Base-by-base conservation (phyloP, 2,797 vertebrate species). In the Brachyalestes nurse region DNA sequence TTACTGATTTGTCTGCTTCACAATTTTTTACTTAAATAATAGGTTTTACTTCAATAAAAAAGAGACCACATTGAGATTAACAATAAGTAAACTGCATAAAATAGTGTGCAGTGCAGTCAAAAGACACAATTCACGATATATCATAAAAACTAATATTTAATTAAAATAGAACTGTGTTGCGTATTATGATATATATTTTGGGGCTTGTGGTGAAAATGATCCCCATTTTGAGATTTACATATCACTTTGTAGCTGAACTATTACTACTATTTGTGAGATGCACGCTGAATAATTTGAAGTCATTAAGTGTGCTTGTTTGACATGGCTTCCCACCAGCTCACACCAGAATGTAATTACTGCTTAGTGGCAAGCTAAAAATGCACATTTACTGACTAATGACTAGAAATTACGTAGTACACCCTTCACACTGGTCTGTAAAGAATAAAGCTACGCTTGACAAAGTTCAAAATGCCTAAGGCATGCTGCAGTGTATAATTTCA, bases 351-450 rank as follows among this genome's bases (percentile, higher is more conserved):
- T 76, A 81, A 81, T 77, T 45, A 53, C 66, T 53, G 47, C 42
- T 16, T 42, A 23, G 66, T 61, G 79, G 57, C 51, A 45, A 55
- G 21, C 12, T 42, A 1, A n/a, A 71, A 53, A 16, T 25, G 58
- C 17, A 61, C 42, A 49, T 49, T n/a, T 77, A 60, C 61, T 14
- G 34, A 47, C 79, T 76, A 70, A 77, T 75, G 10, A 42, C 25
- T 70, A 61, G 47, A 58, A 72, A 77, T 60, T 73, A 73, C 53
- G 21, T 53, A 21, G 55, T 25, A 34, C 12, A 12, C 45, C 25
- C 38, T 19, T 40, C n/a, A 13, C 8, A 9, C 34, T 38, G 53
- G 60, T 19, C 47, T 55, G 16, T 9, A 16, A 40, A 67, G 13
- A 13, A 70, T 49, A 71, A 71, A 12, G 47, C 60, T 53, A 69